These are phyloP conservation scores for Mycalesis mineus DNA, from an alignment of 2,888 invertebrate genomes.

Conservation along the genomic window DNA sequence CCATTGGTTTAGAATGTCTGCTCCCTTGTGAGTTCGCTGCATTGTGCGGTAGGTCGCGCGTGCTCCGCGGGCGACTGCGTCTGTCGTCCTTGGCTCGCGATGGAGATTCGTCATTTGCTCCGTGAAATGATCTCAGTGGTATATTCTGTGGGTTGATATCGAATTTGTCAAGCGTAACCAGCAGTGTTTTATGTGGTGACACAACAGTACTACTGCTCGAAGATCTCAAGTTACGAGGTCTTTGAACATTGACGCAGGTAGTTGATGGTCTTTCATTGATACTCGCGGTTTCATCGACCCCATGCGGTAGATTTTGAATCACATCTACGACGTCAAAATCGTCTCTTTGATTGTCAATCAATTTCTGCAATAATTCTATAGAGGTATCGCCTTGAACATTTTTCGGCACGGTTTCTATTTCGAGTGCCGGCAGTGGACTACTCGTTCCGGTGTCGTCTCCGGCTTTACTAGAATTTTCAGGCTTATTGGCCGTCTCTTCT, in stretches of 20 bases:
- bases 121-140: no score
- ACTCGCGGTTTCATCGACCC: conserved; percentile 26
- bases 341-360: conserved; percentile 44
- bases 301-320: conserved; percentile 49
- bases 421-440: conserved; percentile 57
- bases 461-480: conserved; percentile 5
- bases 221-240: background rate
- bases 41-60: no score
- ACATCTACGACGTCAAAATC: conserved; percentile 38
- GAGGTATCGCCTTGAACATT: conserved; percentile 39
- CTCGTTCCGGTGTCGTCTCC: conserved; percentile 37
- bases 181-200: background rate
- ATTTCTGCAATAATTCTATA: conserved; percentile 45
- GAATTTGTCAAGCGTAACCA: background rate
- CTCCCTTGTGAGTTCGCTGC: no score
- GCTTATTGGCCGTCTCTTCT: conserved; percentile 23
- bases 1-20: no score
- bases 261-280: background rate
- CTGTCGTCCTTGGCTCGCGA: no score
- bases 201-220: background rate
- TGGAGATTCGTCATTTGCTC: no score
- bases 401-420: conserved; percentile 46
- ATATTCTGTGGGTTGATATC: no score
- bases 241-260: background rate
- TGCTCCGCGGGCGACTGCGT: no score